phyloP scores from a whole-genome alignment of 1,140 invertebrate species.

The Antheraea mylitta region DNA sequence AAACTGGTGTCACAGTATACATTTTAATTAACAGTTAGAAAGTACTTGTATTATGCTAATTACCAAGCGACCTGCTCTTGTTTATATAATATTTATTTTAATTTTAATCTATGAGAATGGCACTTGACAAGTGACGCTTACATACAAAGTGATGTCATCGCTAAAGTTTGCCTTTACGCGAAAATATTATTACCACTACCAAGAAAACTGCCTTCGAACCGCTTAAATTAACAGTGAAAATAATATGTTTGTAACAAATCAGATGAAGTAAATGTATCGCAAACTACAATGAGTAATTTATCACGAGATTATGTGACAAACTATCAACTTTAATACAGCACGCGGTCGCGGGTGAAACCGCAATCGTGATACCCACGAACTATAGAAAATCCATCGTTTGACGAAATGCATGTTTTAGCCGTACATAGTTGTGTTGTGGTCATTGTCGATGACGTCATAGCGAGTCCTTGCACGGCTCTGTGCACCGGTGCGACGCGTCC shows the following conservation, averaged over 20 bases:
- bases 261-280: background rate
- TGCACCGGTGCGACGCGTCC: slow-evolving; percentile 55
- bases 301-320: slow-evolving; percentile 8
- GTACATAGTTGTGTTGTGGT: slow-evolving; percentile 10
- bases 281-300: slow-evolving; percentile 16
- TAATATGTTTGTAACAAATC: background rate
- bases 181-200: background rate
- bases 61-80: slow-evolving; percentile 21
- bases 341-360: slow-evolving; percentile 15
- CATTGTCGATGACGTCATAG: slow-evolving; percentile 43
- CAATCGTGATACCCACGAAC: background rate
- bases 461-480: slow-evolving; percentile 64
- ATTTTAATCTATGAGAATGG: slow-evolving; percentile 23
- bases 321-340: slow-evolving; percentile 11
- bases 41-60: slow-evolving; percentile 21
- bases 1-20: background rate
- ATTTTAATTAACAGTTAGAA: slow-evolving; percentile 3
- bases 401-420: slow-evolving; percentile 27
- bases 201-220: background rate
- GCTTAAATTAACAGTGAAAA: background rate
- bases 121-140: slow-evolving; percentile 22
- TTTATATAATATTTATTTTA: slow-evolving; percentile 30
- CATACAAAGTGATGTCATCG: slow-evolving; percentile 28
- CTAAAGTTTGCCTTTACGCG: slow-evolving; percentile 6
- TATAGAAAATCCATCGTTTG: too few relatives aligned